Conservation (phyloP, 2,113 vertebrate genomes). For the Pyrgilauda ruficollis region DNA sequence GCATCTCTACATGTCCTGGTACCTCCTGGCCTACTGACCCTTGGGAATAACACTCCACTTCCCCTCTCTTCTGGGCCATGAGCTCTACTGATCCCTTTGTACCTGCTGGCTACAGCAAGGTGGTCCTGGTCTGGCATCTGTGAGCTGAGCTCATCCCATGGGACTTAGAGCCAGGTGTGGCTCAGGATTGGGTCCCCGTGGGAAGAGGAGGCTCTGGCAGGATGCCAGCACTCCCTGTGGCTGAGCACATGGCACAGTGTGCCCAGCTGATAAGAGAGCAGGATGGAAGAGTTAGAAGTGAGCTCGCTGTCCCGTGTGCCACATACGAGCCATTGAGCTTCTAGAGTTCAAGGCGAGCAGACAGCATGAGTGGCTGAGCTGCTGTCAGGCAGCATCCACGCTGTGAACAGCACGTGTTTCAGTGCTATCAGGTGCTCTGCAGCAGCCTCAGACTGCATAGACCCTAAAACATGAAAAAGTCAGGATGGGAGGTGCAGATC, state of each 20-base stretch:
- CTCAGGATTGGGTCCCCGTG: fast-evolving
- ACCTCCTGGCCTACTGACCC: not conserved
- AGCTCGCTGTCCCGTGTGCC: fast-evolving
- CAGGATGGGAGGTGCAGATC: not conserved
- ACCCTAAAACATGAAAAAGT: not conserved
- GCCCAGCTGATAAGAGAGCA: not conserved
- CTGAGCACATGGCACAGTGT: not conserved
- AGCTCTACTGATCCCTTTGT: not conserved
- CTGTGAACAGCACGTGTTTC: fast-evolving
- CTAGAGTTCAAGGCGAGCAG: fast-evolving
- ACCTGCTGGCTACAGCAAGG: not conserved
- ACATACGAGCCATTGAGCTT: fast-evolving
- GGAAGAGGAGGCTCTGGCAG: not conserved
- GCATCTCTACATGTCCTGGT: not conserved
- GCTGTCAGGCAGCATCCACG: fast-evolving
- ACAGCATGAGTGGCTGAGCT: fast-evolving
- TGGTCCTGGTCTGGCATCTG: not conserved
- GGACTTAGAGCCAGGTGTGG: not conserved
- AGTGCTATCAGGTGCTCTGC: not conserved
- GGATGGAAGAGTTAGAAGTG: not conserved
- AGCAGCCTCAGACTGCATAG: not conserved
- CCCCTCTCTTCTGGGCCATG: not conserved
- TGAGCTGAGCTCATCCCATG: fast-evolving
- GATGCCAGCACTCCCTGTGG: not conserved
- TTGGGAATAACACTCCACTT: fast-evolving